phyloP scores from a whole-genome alignment of 2,888 invertebrate species.

The Drosophila tripunctata region DNA sequence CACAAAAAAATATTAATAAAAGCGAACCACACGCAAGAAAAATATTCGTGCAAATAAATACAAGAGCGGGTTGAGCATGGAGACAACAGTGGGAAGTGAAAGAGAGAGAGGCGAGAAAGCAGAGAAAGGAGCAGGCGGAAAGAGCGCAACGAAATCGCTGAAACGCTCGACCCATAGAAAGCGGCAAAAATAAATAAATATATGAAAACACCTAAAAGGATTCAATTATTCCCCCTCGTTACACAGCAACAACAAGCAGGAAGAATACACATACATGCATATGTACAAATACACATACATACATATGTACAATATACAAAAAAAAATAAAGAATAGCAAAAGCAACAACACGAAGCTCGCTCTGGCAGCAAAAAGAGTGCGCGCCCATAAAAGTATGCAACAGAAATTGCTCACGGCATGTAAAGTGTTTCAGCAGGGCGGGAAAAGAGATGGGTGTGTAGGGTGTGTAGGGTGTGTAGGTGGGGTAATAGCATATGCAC shows the following conservation, averaged over 20 bases:
- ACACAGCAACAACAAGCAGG: slow-evolving; percentile 51
- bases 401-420: slow-evolving; percentile 76
- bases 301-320: slow-evolving; percentile 28
- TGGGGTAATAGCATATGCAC: slow-evolving; percentile 58
- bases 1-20: slow-evolving; percentile 41
- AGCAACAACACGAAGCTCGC: slow-evolving; percentile 46
- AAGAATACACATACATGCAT: slow-evolving; percentile 1
- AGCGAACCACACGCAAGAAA: slow-evolving; percentile 56
- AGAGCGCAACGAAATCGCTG: slow-evolving; percentile 42
- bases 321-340: slow-evolving; percentile 11
- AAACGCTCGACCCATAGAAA: slow-evolving; percentile 58
- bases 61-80: slow-evolving; percentile 17
- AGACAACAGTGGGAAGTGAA: background rate
- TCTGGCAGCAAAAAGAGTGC: slow-evolving; percentile 52
- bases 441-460: background rate
- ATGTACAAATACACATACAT: background rate
- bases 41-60: slow-evolving; percentile 54
- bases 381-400: slow-evolving; percentile 76
- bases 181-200: slow-evolving; percentile 62
- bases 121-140: background rate
- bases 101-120: background rate
- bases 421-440: slow-evolving; percentile 60
- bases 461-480: no score
- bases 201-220: slow-evolving; percentile 79
- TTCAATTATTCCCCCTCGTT: slow-evolving; percentile 80